Evolutionary conservation across 2,797 vertebrate species (phyloP).

Genomic region (Lycodopsis pacificus): DNA sequence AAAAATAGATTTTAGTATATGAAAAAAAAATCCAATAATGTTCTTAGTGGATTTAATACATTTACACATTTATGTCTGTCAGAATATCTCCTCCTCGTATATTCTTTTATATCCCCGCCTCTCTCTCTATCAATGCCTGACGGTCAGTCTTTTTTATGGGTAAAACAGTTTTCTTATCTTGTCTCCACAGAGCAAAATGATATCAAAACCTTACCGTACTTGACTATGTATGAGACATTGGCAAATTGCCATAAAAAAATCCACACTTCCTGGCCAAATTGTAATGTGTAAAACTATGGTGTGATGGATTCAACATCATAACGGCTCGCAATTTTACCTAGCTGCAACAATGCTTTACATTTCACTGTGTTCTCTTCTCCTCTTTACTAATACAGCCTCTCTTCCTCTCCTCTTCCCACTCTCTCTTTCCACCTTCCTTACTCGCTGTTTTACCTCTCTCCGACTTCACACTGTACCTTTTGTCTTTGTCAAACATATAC

Average conservation of each 20-base stretch:
- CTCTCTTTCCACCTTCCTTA: neutral
- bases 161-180: conserved; percentile 63
- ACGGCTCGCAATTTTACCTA: neutral
- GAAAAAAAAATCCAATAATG: conserved; percentile 13
- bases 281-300: conserved; percentile 26
- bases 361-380: neutral
- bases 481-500: conserved; percentile 37
- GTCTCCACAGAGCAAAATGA: conserved; percentile 47
- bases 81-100: conserved; percentile 23
- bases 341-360: conserved; percentile 12
- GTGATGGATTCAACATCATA: conserved; percentile 24
- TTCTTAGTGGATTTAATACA: conserved; percentile 16
- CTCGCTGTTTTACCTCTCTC: neutral
- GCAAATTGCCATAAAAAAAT: conserved; percentile 37
- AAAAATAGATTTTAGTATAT: conserved; percentile 5
- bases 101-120: conserved; percentile 24
- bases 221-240: conserved; percentile 62
- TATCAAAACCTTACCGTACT: conserved; percentile 55
- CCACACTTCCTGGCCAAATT: conserved; percentile 35
- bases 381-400: neutral
- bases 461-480: conserved; percentile 7
- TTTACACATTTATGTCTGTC: conserved; percentile 41
- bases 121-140: conserved; percentile 48
- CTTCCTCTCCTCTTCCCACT: neutral
- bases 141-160: conserved; percentile 52